Evolutionary conservation across 2,888 invertebrate genomes (phyloP), one percentile per base, ranked within the genome.

Genomic region (Synergus japonicus): DNA sequence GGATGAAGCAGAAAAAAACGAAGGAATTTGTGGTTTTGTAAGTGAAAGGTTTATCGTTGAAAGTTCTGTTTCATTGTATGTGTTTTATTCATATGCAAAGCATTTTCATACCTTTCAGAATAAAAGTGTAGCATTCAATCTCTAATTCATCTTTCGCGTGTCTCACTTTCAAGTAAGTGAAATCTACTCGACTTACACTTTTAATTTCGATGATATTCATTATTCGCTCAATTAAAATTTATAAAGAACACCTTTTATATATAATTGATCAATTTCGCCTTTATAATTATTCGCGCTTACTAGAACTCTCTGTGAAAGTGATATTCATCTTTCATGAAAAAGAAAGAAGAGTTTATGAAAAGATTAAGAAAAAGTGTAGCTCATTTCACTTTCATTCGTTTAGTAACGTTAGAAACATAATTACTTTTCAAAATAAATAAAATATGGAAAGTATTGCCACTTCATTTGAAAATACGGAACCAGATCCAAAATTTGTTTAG

Each of bases 161-260:
- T 54, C 37, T 54, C 73, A 37, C 54, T 73, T 73, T 73, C 73
- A 54, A 73, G n/a, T 8, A 73, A 54, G 73, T 49, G 54, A 67
- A 67, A 46, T 22, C 41, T 15, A 10, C 29, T 73, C 15, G n/a
- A 73, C 37, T 73, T 54, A 65, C n/a, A n/a, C n/a, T 54, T 18
- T 49, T 49, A 9, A 54, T 54, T 5, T 54, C 29, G 46, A 49
- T 29, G 13, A 49, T 69, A 49, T 4, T 54, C 5, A 73, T 73
- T n/a, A 9, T 54, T 73, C 54, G 73, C 10, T n/a, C 73, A 73
- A 73, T 54, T 54, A 29, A 73, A 54, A 37, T 29, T 41, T n/a
- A 73, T 22, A 13, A 37, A 54, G 37, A 73, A 73, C 15, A 73
- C 37, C n/a, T 37, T 54, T 13, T 37, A 54, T 73, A n/a, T 73